phyloP scores from a whole-genome alignment of 1,140 invertebrate genomes.

The Drosophila guanche region DNA sequence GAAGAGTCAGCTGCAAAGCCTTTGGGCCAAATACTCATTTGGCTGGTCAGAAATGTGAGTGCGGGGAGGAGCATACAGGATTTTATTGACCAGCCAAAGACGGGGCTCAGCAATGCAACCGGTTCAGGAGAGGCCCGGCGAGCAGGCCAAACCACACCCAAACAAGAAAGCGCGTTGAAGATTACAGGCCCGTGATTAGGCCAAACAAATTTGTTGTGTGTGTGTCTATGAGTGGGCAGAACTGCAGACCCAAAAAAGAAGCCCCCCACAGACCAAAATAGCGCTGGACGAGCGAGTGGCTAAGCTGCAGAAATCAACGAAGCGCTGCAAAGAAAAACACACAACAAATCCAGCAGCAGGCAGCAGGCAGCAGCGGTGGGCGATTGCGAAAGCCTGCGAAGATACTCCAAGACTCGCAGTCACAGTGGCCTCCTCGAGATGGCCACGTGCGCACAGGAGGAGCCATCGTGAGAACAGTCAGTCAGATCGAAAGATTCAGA shows the following conservation, averaged over 20 bases:
- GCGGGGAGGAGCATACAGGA: conserved; percentile 49
- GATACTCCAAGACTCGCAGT: conserved; percentile 65
- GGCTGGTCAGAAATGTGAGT: conserved; percentile 39
- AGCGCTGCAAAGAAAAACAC: conserved; percentile 67
- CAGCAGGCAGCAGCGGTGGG: conserved; percentile 28
- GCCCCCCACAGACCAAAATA: conserved; percentile 69
- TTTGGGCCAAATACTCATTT: conserved; percentile 38
- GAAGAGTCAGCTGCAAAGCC: conserved; percentile 23
- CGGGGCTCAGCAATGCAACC: conserved; percentile 42
- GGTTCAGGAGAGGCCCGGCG: conserved; percentile 56
- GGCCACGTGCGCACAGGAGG: conserved; percentile 18
- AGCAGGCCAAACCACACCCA: conserved; percentile 55
- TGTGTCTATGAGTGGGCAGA: conserved; percentile 69
- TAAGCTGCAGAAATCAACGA: conserved; percentile 72
- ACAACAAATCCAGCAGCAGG: conserved; percentile 12
- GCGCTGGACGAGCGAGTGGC: conserved; percentile 66
- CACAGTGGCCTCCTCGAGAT: conserved; percentile 34
- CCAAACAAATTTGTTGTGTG: conserved; percentile 34
- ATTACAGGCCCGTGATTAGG: conserved; percentile 70
- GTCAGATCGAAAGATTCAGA: neutral
- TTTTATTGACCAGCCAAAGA: conserved; percentile 7
- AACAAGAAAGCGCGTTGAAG: conserved; percentile 73
- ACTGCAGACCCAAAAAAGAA: conserved; percentile 67
- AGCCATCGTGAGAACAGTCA: conserved; percentile 17
- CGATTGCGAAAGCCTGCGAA: conserved; percentile 71